Evolutionary conservation across 2,113 vertebrate genomes (phyloP).

Genomic region (Tragelaphus imberbis): DNA sequence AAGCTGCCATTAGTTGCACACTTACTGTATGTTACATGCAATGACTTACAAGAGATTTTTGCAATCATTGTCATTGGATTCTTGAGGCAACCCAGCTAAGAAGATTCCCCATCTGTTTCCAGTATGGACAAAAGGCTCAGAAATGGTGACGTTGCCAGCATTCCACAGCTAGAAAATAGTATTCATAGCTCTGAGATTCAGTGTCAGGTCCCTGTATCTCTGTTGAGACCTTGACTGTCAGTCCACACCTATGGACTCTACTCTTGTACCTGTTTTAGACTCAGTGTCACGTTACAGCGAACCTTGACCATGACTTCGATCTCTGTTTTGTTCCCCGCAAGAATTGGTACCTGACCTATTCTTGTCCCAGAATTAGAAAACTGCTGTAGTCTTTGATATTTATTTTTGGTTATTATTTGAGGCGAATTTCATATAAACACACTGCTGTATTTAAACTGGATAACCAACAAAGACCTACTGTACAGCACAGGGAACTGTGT

Average conservation of each 20-base stretch:
- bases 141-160: background rate
- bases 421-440: background rate
- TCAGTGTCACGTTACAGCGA: background rate
- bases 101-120: background rate
- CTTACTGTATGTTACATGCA: background rate
- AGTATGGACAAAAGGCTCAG: background rate
- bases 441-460: background rate
- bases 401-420: background rate
- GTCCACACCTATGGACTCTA: too few relatives aligned
- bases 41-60: background rate
- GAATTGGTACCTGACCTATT: background rate
- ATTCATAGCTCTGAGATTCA: too few relatives aligned
- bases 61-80: background rate
- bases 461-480: background rate
- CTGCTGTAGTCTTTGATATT: background rate
- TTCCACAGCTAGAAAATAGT: background rate
- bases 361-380: background rate
- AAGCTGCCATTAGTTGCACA: background rate
- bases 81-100: background rate
- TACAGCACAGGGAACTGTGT: background rate
- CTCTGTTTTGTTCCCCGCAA: background rate
- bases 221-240: background rate
- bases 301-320: background rate
- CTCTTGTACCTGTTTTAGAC: background rate
- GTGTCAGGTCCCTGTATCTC: fast-evolving